These are phyloP conservation scores for Misgurnus anguillicaudatus DNA, from an alignment of 2,113 vertebrate genomes.

Conservation along the genomic window DNA sequence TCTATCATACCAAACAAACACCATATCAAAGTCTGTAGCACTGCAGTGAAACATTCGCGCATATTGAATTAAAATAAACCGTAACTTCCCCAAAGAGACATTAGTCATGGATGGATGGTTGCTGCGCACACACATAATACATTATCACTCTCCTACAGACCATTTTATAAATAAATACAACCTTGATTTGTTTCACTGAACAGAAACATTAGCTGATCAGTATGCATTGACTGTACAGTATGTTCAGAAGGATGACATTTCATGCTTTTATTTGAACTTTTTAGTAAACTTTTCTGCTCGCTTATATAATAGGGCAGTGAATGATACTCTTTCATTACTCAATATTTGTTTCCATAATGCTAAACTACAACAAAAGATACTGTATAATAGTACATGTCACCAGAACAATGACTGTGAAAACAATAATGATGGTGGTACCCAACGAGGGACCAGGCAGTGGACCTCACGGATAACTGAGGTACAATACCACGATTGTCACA, in stretches of 20 bases:
- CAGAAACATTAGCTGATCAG: too few species aligned
- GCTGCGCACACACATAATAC: not conserved
- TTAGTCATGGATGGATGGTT: too few species aligned
- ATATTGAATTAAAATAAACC: not conserved
- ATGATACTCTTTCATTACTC: too few species aligned
- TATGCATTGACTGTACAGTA: too few species aligned
- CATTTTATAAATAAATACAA: too few species aligned
- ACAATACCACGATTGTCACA: conserved; percentile 7
- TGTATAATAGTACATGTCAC: conserved; percentile 13
- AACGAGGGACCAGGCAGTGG: conserved; percentile 9
- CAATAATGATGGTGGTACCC: not conserved
- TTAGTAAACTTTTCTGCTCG: too few species aligned
- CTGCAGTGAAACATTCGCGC: not conserved
- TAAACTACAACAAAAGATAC: not conserved
- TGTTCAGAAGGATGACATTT: too few species aligned
- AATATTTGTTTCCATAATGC: not conserved
- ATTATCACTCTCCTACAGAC: not conserved
- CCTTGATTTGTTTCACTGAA: too few species aligned
- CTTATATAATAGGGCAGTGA: too few species aligned
- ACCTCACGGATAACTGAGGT: conserved; percentile 9
- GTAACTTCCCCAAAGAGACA: not conserved
- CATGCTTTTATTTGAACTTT: too few species aligned
- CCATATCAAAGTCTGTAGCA: not conserved
- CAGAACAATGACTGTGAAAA: not conserved
- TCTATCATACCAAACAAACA: not conserved